Evolutionary conservation across 2,797 vertebrate genomes (phyloP), one percentile per base, ranked within the genome.

Genomic region (Buphagus erythrorhynchus): DNA sequence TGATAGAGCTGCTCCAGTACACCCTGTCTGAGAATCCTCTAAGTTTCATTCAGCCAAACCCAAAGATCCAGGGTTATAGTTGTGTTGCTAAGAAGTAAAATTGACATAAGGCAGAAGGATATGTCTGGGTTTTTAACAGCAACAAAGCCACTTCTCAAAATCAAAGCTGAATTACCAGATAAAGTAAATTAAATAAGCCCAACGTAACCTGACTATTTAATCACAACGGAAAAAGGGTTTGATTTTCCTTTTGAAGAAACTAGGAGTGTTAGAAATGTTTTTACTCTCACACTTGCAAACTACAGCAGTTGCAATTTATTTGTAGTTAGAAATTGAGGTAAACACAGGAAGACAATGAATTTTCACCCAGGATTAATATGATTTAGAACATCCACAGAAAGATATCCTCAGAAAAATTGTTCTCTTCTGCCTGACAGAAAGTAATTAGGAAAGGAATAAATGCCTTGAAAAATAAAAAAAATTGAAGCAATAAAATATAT

Each of bases 381-480:
- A 65, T 49, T 52, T 48, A 17, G 13, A 28, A 15, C 1, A 55
- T 7, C 9, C 29, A 24, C 7, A 28, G n/a, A 43, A 78, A 82
- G 6, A 48, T 18, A 55, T 2, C 7, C 4, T 24, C 16, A 79
- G 55, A 68, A 68, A 51, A 77, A 40, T 4, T 14, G 5, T 29
- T 49, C 7, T 62, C 0, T 36, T 7, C 36, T 72, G 6, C 2
- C 11, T 21, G 18, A 51, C 3, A 71, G 3, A 0, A 9, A 58
- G 7, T 25, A 58, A 88, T 36, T 36, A 63, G n/a, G 19, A 62
- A n/a, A 67, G 7, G 16, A 3, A 33, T 18, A 42, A 49, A 6
- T 36, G 4, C 3, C 4, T 51, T 42, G 14, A 2, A 69, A 89
- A 80, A 45, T 6, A 78, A 71, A 48, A 88, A 5, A 45, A 67